Base-by-base conservation (phyloP, 1,140 invertebrate species). In the Limonius californicus region DNA sequence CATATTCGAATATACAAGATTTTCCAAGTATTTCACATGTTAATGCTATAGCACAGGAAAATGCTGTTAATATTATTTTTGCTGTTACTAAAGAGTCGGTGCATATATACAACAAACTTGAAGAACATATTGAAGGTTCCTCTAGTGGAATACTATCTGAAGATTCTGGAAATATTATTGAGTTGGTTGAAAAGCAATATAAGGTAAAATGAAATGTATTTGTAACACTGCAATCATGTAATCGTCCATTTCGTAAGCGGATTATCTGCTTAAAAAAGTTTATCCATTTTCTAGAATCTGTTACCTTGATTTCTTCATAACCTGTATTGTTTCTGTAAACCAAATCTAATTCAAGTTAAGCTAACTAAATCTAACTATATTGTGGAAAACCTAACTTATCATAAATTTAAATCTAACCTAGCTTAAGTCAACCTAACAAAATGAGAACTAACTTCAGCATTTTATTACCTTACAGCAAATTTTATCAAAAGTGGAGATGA, bases 401-500 rank as follows among this genome's bases (percentile, higher is more conserved):
- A n/a, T n/a, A n/a, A n/a, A n/a, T n/a, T n/a, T n/a, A n/a, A n/a
- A n/a, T n/a, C n/a, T n/a, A n/a, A n/a, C n/a, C n/a, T n/a, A n/a
- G n/a, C n/a, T n/a, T n/a, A n/a, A n/a, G n/a, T n/a, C n/a, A n/a
- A n/a, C n/a, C n/a, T n/a, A n/a, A n/a, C n/a, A n/a, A n/a, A n/a
- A n/a, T n/a, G n/a, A n/a, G n/a, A n/a, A n/a, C n/a, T n/a, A n/a
- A n/a, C n/a, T n/a, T n/a, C 54, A 23, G 54, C 23, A 53, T n/a
- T 7, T 15, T 56, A 9, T 56, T 59, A 21, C 68, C 73, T 79
- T 63, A 68, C 7, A 89, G 89, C 91, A 90, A 88, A 97, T 98
- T 71, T 91, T 92, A 9, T 96, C 93, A 12, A 88, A 89, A 0
- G 89, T 97, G 0, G 90, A 94, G 80, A 88, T 98, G 85, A 94